Base-by-base conservation (phyloP, 2,888 invertebrate genomes). In the Eurois occulta region DNA sequence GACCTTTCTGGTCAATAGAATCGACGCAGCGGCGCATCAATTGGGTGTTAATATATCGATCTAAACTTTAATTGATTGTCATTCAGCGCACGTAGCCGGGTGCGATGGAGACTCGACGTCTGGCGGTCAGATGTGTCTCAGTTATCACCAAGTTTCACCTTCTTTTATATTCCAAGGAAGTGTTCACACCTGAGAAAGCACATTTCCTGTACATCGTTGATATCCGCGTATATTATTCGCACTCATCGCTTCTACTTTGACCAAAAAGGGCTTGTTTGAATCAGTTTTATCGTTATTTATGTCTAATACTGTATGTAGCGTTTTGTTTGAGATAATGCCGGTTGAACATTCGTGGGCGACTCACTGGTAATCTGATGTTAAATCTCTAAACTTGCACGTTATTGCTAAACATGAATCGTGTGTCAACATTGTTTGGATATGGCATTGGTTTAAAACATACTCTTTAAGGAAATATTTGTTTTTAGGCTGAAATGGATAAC, bases 101-200 rank as follows among this genome's bases (percentile, higher is more conserved):
- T 81, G 68, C 64, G 58, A 52, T 74, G 87, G 86, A 88, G 88
- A 72, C 83, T 83, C 77, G 81, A 83, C 80, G 91, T 90, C 87
- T 87, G 81, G 85, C 88, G 93, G 93, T 94, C 94, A 94, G 83
- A 89, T 85, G 82, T 75, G 75, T 85, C 85, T 84, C 72, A 77
- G 72, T 83, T 80, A 84, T 85, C 90, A 87, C 87, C 86, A 87
- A 91, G 93, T 95, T 95, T 95, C 95, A 94, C 95, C 93, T 92
- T 91, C 91, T 94, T 95, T 94, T 90, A 94, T 95, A 95, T 95
- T 94, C 95, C 91, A 91, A 91, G 88, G 88, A 88, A 89, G 88
- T 84, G 62, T 86, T 87, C 77, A 78, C 74, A 89, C 74, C 86
- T 85, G 85, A 90, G 93, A 93, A 93, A 93, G 92, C 89, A 87